Evolutionary conservation across 2,888 invertebrate species (phyloP).

Genomic region (Rhagium mordax): DNA sequence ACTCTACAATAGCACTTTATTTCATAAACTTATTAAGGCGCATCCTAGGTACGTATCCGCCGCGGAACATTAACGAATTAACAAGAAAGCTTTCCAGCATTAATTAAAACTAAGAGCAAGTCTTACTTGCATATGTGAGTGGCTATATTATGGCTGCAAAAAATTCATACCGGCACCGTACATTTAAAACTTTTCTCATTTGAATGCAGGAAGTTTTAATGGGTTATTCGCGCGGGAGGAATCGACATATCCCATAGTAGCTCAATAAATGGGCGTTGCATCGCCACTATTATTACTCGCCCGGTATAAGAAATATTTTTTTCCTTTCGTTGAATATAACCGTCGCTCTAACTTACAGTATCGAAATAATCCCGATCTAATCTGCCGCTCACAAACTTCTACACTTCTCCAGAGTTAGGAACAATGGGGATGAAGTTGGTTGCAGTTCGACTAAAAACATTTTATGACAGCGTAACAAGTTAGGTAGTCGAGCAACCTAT

Average conservation of each 20-base stretch:
- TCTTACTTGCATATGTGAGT: constrained; percentile 39
- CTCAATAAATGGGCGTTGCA: too few species aligned
- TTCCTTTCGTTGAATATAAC: background rate
- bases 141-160: constrained; percentile 27
- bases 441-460: background rate
- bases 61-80: constrained; percentile 39
- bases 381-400: background rate
- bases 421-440: background rate
- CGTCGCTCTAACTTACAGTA: background rate
- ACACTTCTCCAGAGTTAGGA: background rate
- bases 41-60: constrained; percentile 35
- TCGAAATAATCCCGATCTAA: background rate
- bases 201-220: constrained; percentile 12
- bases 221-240: background rate
- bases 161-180: constrained; percentile 2
- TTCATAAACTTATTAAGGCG: constrained; percentile 48
- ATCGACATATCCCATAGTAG: too few species aligned
- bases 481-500: background rate
- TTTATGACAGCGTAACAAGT: background rate
- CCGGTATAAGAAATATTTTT: too few species aligned
- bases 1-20: constrained; percentile 51
- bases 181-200: constrained; percentile 20
- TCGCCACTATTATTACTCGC: too few species aligned
- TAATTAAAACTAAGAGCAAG: constrained; percentile 46
- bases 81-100: constrained; percentile 43